phyloP scores from a whole-genome alignment of 2,888 invertebrate genomes.

The Trissoscelio sp. region DNA sequence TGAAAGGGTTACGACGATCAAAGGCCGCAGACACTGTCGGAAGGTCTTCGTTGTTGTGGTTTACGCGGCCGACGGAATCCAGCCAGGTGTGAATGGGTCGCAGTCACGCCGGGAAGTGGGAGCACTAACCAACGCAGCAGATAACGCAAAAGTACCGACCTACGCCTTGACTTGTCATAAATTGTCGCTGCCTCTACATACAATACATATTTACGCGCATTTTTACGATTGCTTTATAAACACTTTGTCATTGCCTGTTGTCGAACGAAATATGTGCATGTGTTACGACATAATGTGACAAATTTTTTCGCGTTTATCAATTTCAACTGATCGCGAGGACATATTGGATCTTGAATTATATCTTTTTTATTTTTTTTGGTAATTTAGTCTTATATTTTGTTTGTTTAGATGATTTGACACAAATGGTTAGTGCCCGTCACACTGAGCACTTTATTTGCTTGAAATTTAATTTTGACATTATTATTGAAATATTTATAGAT shows the following conservation, averaged over 20 bases:
- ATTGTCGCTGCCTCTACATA: constrained; percentile 73
- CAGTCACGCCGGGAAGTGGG: constrained; percentile 44
- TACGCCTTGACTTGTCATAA: constrained; percentile 76
- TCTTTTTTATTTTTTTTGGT: no score
- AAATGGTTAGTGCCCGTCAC: no score
- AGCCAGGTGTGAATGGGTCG: constrained; percentile 64
- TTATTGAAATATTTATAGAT: no score
- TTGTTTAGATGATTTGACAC: no score
- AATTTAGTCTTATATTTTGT: no score
- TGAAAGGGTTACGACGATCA: constrained; percentile 52
- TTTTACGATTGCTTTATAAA: constrained; percentile 62
- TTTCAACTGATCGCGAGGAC: no score
- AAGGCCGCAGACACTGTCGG: constrained; percentile 39
- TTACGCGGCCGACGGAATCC: constrained; percentile 53
- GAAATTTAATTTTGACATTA: no score
- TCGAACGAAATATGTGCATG: constrained; percentile 24
- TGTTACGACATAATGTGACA: constrained; percentile 30
- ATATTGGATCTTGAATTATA: no score
- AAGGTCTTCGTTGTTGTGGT: constrained; percentile 54
- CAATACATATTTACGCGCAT: constrained; percentile 45
- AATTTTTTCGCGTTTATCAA: constrained; percentile 32
- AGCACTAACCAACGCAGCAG: constrained; percentile 66
- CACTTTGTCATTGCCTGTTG: constrained; percentile 54
- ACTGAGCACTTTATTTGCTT: no score
- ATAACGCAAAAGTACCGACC: constrained; percentile 76